Conservation (phyloP, 2,888 invertebrate species). For the Drosophila mayaguana region DNA sequence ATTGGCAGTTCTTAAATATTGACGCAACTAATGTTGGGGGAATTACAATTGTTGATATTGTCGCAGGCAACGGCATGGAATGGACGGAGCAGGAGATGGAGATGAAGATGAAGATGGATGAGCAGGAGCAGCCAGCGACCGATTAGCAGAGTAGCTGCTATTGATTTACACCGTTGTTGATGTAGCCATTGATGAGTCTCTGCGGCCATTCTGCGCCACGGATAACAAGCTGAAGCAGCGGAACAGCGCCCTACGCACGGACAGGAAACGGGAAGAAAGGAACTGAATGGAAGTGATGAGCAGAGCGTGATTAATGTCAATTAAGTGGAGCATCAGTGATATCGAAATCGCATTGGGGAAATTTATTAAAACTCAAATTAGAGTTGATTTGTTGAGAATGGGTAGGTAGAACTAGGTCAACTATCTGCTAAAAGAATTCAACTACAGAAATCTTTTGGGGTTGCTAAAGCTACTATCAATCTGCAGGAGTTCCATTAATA, state of each 20-base stretch:
- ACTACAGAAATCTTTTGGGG: too few species aligned
- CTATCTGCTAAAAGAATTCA: too few species aligned
- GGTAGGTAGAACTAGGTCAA: too few species aligned
- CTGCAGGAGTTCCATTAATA: too few species aligned
- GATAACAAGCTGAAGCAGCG: conserved; percentile 40
- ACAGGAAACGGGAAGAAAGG: not conserved
- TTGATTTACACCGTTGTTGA: conserved; percentile 27
- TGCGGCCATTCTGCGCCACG: conserved; percentile 25
- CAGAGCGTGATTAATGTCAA: not conserved
- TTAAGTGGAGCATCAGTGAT: not conserved
- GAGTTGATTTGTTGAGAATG: not conserved
- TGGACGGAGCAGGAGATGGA: conserved; percentile 12
- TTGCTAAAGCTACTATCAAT: too few species aligned
- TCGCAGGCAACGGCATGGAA: not conserved
- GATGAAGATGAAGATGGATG: not conserved
- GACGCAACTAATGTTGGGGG: conserved; percentile 53
- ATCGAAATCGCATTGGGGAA: not conserved
- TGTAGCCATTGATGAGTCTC: conserved; percentile 18
- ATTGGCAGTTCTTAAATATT: conserved; percentile 58
- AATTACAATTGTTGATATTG: conserved; percentile 43
- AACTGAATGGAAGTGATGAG: conserved; percentile 3
- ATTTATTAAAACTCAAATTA: not conserved
- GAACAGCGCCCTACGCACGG: conserved; percentile 5
- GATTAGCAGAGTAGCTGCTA: conserved; percentile 26
- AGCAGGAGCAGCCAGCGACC: conserved; percentile 16